Evolutionary conservation across 2,797 vertebrate genomes (phyloP).

Genomic region (Pseudochromis fuscus): DNA sequence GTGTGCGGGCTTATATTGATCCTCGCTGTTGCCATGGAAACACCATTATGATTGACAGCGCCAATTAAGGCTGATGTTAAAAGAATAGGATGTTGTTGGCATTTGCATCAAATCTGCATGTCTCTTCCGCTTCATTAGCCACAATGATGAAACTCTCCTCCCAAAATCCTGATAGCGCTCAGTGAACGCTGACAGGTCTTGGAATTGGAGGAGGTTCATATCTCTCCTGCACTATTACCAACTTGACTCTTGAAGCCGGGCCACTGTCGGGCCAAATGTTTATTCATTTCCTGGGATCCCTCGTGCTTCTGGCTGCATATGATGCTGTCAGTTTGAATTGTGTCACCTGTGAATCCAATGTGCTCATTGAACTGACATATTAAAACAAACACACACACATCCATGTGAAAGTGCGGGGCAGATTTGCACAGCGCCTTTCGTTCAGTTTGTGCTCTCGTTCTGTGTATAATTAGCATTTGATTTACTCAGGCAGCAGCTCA

Average conservation of each 20-base stretch:
- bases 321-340: conserved; percentile 51
- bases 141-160: conserved; percentile 52
- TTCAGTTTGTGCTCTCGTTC: conserved; percentile 44
- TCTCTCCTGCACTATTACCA: conserved; percentile 45
- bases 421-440: conserved; percentile 36
- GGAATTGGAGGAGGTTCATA: conserved; percentile 57
- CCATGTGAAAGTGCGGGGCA: conserved; percentile 20
- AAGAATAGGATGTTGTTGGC: conserved; percentile 52
- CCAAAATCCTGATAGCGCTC: conserved; percentile 47
- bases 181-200: conserved; percentile 64
- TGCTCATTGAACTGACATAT: conserved; percentile 18
- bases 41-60: conserved; percentile 59
- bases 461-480: conserved; percentile 47
- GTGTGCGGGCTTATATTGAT: conserved; percentile 43
- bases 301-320: conserved; percentile 34
- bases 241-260: conserved; percentile 43
- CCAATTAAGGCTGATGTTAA: conserved; percentile 57
- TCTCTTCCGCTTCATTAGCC: conserved; percentile 65
- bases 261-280: conserved; percentile 53
- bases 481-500: conserved; percentile 43
- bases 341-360: conserved; percentile 44
- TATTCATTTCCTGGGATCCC: conserved; percentile 45
- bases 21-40: conserved; percentile 50
- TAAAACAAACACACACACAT: conserved; percentile 46
- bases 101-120: conserved; percentile 57